phyloP scores from a whole-genome alignment of 53 echinoderm and acorn worm species.

The Hippasteria phrygiana region DNA sequence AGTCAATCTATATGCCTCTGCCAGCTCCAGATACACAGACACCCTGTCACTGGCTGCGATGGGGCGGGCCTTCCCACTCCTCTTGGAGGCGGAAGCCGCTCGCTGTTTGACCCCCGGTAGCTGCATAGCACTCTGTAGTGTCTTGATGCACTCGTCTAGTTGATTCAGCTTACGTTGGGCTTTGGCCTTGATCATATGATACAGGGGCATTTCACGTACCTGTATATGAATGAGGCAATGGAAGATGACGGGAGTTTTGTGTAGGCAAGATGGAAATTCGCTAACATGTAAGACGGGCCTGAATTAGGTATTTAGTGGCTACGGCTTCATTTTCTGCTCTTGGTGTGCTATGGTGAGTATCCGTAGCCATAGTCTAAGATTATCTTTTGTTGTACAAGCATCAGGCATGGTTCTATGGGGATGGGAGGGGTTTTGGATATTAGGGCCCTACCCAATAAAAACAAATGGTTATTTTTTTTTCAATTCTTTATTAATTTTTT shows the following conservation, averaged over 20 bases:
- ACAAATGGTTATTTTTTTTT: too few species aligned
- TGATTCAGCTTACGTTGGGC: conserved; percentile 93
- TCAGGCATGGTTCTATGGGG: too few species aligned
- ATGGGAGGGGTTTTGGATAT: too few species aligned
- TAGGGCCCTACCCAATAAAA: too few species aligned
- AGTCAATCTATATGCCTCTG: conserved; percentile 90
- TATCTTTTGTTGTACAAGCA: too few species aligned
- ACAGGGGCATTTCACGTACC: conserved; percentile 99
- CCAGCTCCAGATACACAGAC: conserved; percentile 95
- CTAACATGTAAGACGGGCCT: neutral
- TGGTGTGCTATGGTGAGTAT: too few species aligned
- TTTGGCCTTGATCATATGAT: conserved; percentile 94
- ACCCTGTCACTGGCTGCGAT: conserved; percentile 90
- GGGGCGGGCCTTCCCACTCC: conserved; percentile 65
- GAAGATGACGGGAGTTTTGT: neutral
- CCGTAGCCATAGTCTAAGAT: too few species aligned
- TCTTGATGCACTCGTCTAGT: conserved; percentile 94
- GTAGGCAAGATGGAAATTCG: neutral
- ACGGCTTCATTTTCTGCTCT: neutral
- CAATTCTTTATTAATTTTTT: too few species aligned
- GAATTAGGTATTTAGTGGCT: neutral
- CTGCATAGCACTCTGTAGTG: conserved; percentile 95
- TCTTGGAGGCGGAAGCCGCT: conserved; percentile 84
- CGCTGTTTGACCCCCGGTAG: conserved; percentile 92
- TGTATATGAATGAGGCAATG: neutral